Conservation (phyloP, 2,113 vertebrate species). For the Pelusios castaneus region DNA sequence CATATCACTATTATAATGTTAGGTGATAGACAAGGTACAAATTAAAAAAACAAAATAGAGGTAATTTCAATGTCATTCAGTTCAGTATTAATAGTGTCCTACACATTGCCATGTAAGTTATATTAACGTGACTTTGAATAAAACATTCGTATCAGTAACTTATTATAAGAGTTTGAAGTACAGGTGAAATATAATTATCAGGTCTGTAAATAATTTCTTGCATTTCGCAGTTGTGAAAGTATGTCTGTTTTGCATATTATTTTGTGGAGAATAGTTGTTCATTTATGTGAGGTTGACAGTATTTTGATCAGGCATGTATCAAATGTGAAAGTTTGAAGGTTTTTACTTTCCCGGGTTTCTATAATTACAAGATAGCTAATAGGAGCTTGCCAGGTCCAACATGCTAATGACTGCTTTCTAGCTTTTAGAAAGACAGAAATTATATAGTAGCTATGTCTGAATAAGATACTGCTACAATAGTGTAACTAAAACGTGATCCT, state of each 20-base stretch:
- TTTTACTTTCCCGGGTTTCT: conserved; percentile 38
- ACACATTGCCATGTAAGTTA: neutral
- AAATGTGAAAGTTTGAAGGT: conserved; percentile 31
- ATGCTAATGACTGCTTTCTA: conserved; percentile 63
- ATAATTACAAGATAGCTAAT: conserved; percentile 57
- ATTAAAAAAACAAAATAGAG: neutral
- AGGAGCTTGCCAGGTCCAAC: conserved; percentile 53
- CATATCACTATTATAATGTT: neutral
- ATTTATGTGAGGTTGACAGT: neutral
- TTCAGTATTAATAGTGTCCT: neutral
- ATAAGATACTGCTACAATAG: conserved; percentile 1
- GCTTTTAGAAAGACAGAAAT: conserved; percentile 63
- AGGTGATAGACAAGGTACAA: neutral
- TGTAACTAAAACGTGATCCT: conserved; percentile 34
- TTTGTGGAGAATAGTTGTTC: neutral
- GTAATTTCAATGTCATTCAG: neutral
- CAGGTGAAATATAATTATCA: neutral
- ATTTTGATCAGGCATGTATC: conserved; percentile 47
- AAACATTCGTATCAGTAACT: neutral
- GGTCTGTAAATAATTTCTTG: neutral
- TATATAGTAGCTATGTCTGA: conserved; percentile 44
- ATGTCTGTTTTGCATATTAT: neutral
- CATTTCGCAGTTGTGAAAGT: neutral
- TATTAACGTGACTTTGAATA: neutral
- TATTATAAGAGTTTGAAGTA: neutral